Conservation (phyloP, 2,888 invertebrate species). For the Asteroscopus sphinx region DNA sequence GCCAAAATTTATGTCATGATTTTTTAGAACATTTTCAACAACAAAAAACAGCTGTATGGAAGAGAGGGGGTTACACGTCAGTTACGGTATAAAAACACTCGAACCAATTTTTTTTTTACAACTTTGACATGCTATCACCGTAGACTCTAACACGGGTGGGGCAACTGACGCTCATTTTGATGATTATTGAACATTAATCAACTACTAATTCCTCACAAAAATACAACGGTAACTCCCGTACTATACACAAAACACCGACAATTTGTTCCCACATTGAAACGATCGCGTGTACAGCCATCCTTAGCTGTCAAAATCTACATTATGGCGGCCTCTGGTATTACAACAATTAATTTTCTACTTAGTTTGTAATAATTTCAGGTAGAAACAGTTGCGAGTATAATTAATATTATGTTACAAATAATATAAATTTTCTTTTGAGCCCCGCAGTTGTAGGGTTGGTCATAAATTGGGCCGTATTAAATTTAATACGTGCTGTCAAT, state of each 20-base stretch:
- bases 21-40: too few relatives aligned
- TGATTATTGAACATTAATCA: too few relatives aligned
- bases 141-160: too few relatives aligned
- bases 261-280: conserved; percentile 30
- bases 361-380: conserved; percentile 62
- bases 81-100: too few relatives aligned
- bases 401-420: conserved; percentile 68
- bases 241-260: conserved; percentile 43
- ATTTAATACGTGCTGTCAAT: conserved; percentile 60
- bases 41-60: too few relatives aligned
- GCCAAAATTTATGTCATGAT: too few relatives aligned
- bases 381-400: conserved; percentile 62
- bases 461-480: conserved; percentile 57
- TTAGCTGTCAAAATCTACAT: conserved; percentile 63
- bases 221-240: too few relatives aligned
- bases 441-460: conserved; percentile 57
- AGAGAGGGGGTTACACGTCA: too few relatives aligned
- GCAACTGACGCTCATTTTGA: too few relatives aligned
- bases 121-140: too few relatives aligned
- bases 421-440: conserved; percentile 65
- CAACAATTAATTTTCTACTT: conserved; percentile 65
- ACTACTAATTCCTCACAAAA: too few relatives aligned
- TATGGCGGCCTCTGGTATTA: conserved; percentile 49
- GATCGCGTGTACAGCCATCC: conserved; percentile 43
- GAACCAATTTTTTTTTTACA: too few relatives aligned